Percentiles rank a stretch among this genome's conserved stretches.
Conservation (phyloP, 2,888 invertebrate genomes). For the Pantelozetes paolii region DNA sequence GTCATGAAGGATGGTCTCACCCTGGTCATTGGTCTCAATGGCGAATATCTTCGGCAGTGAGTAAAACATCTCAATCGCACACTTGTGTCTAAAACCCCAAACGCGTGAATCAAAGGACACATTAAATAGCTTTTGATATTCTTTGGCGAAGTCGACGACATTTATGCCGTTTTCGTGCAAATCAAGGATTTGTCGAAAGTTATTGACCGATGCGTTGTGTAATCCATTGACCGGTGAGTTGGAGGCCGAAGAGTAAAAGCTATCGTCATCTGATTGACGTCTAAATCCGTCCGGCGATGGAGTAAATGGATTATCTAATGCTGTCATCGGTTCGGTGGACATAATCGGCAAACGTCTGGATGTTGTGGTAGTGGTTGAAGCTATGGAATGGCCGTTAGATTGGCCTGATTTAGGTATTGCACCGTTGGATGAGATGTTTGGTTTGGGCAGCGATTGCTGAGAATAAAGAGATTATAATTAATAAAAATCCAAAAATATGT, state of each 20-base stretch:
- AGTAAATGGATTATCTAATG: background rate
- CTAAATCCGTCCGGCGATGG: background rate
- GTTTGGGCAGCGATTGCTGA: no score
- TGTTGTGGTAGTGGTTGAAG: no score
- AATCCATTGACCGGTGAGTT: background rate
- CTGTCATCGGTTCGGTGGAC: no score
- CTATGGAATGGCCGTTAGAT: no score
- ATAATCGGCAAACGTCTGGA: no score
- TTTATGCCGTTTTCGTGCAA: background rate
- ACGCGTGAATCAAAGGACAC: background rate
- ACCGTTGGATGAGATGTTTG: no score
- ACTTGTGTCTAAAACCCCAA: constrained; percentile 5
- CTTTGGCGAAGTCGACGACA: background rate
- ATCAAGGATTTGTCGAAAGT: background rate
- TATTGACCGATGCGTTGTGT: background rate
- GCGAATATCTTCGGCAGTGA: background rate
- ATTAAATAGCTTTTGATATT: background rate
- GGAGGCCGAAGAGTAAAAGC: background rate
- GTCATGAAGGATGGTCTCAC: constrained; percentile 4
- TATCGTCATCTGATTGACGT: background rate
- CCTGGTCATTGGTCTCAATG: background rate
- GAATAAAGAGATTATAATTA: no score
- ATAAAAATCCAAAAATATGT: no score
- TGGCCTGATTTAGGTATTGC: no score
- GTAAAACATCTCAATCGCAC: background rate